Evolutionary conservation across 2,113 vertebrate genomes (phyloP).

Genomic region (Caranx melampygus): DNA sequence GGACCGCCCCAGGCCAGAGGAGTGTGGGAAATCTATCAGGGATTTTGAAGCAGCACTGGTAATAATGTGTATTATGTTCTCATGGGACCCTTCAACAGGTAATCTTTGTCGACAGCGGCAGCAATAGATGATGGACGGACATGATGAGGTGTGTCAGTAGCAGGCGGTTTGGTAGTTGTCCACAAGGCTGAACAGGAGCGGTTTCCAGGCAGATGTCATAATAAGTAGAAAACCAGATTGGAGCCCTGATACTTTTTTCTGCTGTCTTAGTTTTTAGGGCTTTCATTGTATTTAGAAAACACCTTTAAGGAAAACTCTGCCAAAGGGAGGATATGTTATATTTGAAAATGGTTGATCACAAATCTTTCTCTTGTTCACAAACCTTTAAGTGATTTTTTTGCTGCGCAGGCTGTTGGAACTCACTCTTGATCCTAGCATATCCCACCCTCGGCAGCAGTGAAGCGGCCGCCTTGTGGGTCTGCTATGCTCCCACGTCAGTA

Average conservation of each 20-base stretch:
- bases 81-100: not conserved
- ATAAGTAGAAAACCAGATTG: slow-evolving; percentile 1
- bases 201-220: slow-evolving; percentile 4
- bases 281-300: not conserved
- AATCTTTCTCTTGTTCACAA: not conserved
- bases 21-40: not conserved
- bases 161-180: not conserved
- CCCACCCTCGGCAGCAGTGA: not conserved
- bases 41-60: not conserved
- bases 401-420: not conserved
- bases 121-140: not conserved
- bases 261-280: not conserved
- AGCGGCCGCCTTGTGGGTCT: not conserved
- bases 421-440: not conserved
- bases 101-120: slow-evolving; percentile 32
- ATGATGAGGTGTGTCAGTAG: slow-evolving; percentile 22
- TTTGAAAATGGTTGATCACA: not conserved
- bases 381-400: not conserved
- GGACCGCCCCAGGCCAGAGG: not conserved
- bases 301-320: not conserved
- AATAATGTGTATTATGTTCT: slow-evolving; percentile 16
- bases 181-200: not conserved
- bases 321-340: not conserved
- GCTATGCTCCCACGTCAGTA: not conserved
- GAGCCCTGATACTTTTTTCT: not conserved